These are phyloP conservation scores for Lepidurus couesii DNA, from an alignment of 1,140 invertebrate species.

Conservation along the genomic window DNA sequence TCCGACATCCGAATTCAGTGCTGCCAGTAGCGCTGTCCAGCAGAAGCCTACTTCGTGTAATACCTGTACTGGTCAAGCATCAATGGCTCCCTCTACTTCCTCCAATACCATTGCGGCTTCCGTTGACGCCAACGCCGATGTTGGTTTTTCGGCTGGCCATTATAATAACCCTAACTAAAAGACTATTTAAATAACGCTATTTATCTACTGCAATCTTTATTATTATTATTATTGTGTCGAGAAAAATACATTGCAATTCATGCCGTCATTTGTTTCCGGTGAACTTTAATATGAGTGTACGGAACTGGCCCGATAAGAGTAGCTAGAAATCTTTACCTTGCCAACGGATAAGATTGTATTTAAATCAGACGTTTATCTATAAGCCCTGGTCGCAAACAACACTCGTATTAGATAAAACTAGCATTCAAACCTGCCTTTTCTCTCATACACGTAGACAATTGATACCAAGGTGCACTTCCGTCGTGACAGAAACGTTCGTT, in stretches of 20 bases:
- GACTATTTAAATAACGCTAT: no score
- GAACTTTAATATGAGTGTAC: neutral
- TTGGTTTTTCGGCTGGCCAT: neutral
- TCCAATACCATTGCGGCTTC: neutral
- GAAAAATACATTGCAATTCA: neutral
- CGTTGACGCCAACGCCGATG: neutral
- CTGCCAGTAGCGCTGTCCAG: neutral
- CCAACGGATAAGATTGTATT: conserved; percentile 1
- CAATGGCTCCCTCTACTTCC: neutral
- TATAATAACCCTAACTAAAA: no score
- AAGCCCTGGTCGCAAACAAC: neutral
- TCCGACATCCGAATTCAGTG: neutral
- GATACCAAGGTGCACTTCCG: neutral
- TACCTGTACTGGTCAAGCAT: neutral
- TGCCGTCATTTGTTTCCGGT: neutral
- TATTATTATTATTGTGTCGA: neutral
- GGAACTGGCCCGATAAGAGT: neutral
- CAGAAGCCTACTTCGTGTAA: neutral
- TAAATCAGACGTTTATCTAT: conserved; percentile 6
- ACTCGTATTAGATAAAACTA: conserved; percentile 1
- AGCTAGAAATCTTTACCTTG: conserved; percentile 7
- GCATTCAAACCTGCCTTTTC: neutral
- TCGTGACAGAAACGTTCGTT: neutral
- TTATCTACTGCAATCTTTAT: no score
- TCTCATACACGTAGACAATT: neutral